Evolutionary conservation across 2,888 invertebrate species (phyloP), one percentile per base, ranked within the genome.

Genomic region (Neelides folsomi): DNA sequence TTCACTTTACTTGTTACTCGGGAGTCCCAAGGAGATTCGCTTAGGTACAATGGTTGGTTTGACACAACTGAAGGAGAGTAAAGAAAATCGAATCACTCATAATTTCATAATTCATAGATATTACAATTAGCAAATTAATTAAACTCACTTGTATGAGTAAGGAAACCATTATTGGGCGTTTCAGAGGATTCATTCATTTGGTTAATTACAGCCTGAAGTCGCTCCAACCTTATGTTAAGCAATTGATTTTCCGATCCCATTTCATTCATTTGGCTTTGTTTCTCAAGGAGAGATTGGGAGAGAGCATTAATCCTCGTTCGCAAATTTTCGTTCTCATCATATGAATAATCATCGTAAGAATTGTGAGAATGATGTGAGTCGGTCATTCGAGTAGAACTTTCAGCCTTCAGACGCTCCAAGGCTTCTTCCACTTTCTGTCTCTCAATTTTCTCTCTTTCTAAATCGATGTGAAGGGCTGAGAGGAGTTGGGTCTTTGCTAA

Each of bases 1-100:
- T 86, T 87, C 15, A 87, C 81, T 63, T 80, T 75, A 57, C 82
- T 75, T 0, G 86, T 77, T 41, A 87, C 79, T 13, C 80, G 77
- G 42, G 81, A 81, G 67, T 87, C 86, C 65, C 82, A 80, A 6
- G 86, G 83, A 60, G 79, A 80, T 63, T 85, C 83, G 58, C 79
- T 74, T 70, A 86, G 74, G 60, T 86, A 79, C 47, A 76, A 71
- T 18, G 85, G 84, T 53, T 83, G 76, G 66, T 81, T 77, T 3
- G 79, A 76, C 69, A 80, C 79, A 16, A 74, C 77, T 77, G 65
- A 35, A 72, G 69, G 2, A 7, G 47, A 43, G 9, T 42, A 19
- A 27, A 53, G 34, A 45, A 27, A 41, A 38, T 7, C 19, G 15
- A 15, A 6, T 12, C 35, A 47, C 27, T 27, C 15, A 19, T 7